phyloP scores from a whole-genome alignment of 1,140 invertebrate species.

The Neuroterus valhalla region DNA sequence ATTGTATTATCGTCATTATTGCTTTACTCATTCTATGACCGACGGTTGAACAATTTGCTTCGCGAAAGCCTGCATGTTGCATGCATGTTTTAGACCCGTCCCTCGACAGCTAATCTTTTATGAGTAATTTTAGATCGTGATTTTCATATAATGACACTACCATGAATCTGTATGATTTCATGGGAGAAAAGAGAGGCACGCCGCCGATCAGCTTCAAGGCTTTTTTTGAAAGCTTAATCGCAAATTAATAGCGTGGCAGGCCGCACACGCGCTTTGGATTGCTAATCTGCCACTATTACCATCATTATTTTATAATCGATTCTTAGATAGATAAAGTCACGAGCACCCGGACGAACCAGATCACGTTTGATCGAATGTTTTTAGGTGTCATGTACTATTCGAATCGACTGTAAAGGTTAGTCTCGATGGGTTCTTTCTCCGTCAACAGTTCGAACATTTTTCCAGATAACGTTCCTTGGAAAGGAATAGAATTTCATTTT shows the following conservation, averaged over 20 bases:
- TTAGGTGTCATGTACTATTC: neutral
- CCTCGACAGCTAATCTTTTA: conserved; percentile 48
- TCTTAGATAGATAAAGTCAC: neutral
- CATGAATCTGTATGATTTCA: conserved; percentile 62
- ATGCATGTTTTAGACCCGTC: conserved; percentile 36
- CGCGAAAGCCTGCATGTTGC: conserved; percentile 41
- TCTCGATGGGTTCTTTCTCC: too few relatives aligned
- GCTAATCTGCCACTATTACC: conserved; percentile 52
- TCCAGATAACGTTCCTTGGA: too few relatives aligned
- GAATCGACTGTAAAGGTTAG: too few relatives aligned
- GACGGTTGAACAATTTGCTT: conserved; percentile 35
- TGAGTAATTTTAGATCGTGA: conserved; percentile 62
- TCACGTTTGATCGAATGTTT: neutral
- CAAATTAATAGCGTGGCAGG: conserved; percentile 57
- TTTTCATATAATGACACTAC: conserved; percentile 60
- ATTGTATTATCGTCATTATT: conserved; percentile 19
- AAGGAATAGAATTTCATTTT: too few relatives aligned
- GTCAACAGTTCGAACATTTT: too few relatives aligned
- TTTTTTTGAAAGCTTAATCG: conserved; percentile 66
- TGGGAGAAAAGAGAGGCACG: conserved; percentile 53
- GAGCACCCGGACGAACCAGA: neutral
- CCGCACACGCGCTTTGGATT: conserved; percentile 43
- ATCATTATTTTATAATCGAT: conserved; percentile 35
- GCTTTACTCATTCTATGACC: conserved; percentile 5
- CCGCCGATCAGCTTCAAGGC: conserved; percentile 55